These are phyloP conservation scores for Trissolcus japonicus DNA, from an alignment of 2,888 invertebrate species.

Conservation along the genomic window DNA sequence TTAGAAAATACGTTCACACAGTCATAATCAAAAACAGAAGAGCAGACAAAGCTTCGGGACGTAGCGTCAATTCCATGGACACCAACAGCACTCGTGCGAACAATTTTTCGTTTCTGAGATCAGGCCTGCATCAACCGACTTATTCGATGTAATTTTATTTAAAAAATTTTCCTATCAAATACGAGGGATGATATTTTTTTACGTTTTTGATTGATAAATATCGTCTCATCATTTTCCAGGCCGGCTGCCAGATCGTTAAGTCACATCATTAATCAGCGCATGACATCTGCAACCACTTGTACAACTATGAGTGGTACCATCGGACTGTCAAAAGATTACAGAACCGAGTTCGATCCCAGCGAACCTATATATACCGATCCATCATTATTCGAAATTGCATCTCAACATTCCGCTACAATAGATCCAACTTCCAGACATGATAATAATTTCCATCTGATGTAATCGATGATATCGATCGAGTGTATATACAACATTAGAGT, in stretches of 20 bases:
- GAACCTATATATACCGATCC: conserved; percentile 96
- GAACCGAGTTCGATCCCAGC: conserved; percentile 87
- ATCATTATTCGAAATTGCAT: conserved; percentile 88
- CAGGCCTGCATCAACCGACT: conserved; percentile 73
- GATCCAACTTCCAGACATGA: conserved; percentile 78
- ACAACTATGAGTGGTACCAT: conserved; percentile 77
- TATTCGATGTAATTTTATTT: conserved; percentile 68
- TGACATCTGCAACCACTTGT: conserved; percentile 72
- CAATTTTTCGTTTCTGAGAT: conserved; percentile 75
- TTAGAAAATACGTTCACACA: conserved; percentile 83
- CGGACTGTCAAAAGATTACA: conserved; percentile 73
- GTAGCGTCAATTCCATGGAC: conserved; percentile 71
- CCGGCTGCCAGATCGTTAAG: conserved; percentile 70
- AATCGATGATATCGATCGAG: conserved; percentile 26
- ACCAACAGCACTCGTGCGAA: conserved; percentile 68
- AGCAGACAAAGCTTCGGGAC: conserved; percentile 67
- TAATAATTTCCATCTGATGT: conserved; percentile 73
- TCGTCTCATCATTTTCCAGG: conserved; percentile 54
- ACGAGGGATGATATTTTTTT: neutral
- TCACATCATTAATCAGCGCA: conserved; percentile 68
- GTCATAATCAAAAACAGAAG: conserved; percentile 78
- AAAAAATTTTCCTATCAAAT: neutral
- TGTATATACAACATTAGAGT: neutral
- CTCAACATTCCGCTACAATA: conserved; percentile 46
- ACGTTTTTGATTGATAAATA: conserved; percentile 14